Evolutionary conservation across 2,113 vertebrate species (phyloP).

Genomic region (Ancistrus triradiatus): DNA sequence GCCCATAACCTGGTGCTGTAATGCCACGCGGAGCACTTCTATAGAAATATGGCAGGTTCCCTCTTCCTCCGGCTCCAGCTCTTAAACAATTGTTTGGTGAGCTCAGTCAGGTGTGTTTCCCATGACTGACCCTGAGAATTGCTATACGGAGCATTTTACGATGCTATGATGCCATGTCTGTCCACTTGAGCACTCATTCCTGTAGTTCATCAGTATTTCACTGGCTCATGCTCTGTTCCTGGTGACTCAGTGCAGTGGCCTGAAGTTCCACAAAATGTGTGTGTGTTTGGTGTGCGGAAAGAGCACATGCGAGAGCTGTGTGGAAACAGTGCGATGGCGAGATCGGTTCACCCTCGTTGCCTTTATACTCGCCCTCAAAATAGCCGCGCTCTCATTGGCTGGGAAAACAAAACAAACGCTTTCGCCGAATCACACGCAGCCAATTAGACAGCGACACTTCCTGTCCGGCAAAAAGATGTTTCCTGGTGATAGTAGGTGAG

Average conservation of each 20-base stretch:
- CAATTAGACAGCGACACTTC: constrained; percentile 83
- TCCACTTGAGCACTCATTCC: background rate
- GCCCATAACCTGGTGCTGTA: too few relatives aligned
- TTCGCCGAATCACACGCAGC: constrained; percentile 76
- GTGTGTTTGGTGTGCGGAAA: constrained; percentile 13
- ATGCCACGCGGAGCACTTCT: too few relatives aligned
- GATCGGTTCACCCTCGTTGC: constrained; percentile 28
- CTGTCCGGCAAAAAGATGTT: constrained; percentile 88
- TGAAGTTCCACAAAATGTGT: constrained; percentile 10
- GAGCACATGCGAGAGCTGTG: constrained; percentile 3
- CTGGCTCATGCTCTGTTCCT: background rate
- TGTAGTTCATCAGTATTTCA: background rate
- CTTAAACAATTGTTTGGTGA: too few relatives aligned
- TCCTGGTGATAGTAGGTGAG: constrained; percentile 86
- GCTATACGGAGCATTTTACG: too few relatives aligned
- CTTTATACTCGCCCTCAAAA: constrained; percentile 94
- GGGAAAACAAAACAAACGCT: constrained; percentile 39
- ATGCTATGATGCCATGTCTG: background rate
- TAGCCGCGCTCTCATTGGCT: constrained; percentile 81
- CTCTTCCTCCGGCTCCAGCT: too few relatives aligned
- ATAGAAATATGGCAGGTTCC: too few relatives aligned
- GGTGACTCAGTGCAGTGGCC: constrained; percentile 8
- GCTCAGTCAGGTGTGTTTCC: too few relatives aligned
- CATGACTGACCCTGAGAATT: too few relatives aligned
- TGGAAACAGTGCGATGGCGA: constrained; percentile 18